Conservation (phyloP, 1,140 invertebrate species). For the Drosophila malerkotliana region DNA sequence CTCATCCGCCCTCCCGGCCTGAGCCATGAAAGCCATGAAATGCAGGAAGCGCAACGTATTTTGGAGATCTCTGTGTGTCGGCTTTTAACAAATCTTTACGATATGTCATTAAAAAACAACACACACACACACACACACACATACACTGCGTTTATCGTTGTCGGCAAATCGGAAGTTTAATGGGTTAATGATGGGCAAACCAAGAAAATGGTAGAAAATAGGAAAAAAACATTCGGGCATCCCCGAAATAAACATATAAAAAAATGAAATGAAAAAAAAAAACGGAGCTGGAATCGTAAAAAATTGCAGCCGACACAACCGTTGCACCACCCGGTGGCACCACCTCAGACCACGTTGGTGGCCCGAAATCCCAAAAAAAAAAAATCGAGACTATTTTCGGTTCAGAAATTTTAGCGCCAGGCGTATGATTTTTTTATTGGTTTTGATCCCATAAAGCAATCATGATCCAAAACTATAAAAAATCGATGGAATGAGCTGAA, state of each 20-base stretch:
- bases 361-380: slow-evolving; percentile 10
- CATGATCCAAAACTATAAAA: background rate
- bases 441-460: slow-evolving; percentile 11
- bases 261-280: slow-evolving; percentile 54
- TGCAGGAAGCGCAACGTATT: slow-evolving; percentile 73
- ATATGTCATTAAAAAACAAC: slow-evolving; percentile 77
- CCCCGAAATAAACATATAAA: slow-evolving; percentile 73
- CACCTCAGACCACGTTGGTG: slow-evolving; percentile 62
- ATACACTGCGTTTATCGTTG: slow-evolving; percentile 72
- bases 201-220: slow-evolving; percentile 18
- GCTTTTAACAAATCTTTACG: slow-evolving; percentile 82
- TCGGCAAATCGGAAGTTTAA: slow-evolving; percentile 82
- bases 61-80: slow-evolving; percentile 68
- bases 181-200: slow-evolving; percentile 76
- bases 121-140: slow-evolving; percentile 11
- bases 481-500: too few species aligned
- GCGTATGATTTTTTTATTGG: slow-evolving; percentile 15
- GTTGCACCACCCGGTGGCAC: slow-evolving; percentile 68
- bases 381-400: slow-evolving; percentile 27
- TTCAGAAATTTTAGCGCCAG: slow-evolving; percentile 5
- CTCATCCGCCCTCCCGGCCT: slow-evolving; percentile 5
- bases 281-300: slow-evolving; percentile 72
- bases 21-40: slow-evolving; percentile 31
- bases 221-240: background rate
- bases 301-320: slow-evolving; percentile 75